Base-by-base conservation (phyloP, 2,113 vertebrate genomes). In the Nothobranchius kuhntae region DNA sequence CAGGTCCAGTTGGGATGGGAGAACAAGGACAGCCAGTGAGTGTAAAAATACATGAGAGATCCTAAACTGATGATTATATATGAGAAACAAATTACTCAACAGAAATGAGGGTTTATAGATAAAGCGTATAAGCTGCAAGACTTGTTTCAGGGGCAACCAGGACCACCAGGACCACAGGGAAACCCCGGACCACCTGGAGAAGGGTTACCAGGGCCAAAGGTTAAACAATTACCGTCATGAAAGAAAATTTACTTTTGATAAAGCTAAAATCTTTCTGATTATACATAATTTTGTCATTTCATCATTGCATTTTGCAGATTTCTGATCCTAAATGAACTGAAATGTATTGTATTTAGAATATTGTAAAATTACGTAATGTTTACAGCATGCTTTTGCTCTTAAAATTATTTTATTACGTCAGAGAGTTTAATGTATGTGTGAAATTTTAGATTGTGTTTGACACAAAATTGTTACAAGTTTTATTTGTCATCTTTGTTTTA, bases 1-100 rank as follows among this genome's bases (percentile, higher is more conserved):
- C 73, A 5, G 95, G 96, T 75, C 92, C 89, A 0, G 61, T 55
- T 45, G 95, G 94, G 62, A 72, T 74, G 52, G 94, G 94, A 72
- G 94, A 96, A 72, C 92, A 94, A 14, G 95, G 95, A 42, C 83
- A 89, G 64, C 83, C 83, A n/a, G 95, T 98, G 90, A 95, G 95
- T 92, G 45, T 35, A 0, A 65, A 50, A 4, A 0, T 12, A 13
- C 9, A 2, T 55, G n/a, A 40, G 0, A 40, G 9, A 7, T 0
- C 10, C 15, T 13, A n/a, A 36, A 12, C 8, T 10, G 9, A 30
- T 50, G 1, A 21, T 13, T 24, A 26, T 54, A 7, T 48, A 7
- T 2, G 5, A 46, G 0, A 8, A 0, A 8, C 36, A 13, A 13
- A 14, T 53, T 17, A 61, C 47, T 46, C 4, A 10, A 44, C 4